Conservation (phyloP, 2,888 invertebrate species). For the Aleiodes alternator region DNA sequence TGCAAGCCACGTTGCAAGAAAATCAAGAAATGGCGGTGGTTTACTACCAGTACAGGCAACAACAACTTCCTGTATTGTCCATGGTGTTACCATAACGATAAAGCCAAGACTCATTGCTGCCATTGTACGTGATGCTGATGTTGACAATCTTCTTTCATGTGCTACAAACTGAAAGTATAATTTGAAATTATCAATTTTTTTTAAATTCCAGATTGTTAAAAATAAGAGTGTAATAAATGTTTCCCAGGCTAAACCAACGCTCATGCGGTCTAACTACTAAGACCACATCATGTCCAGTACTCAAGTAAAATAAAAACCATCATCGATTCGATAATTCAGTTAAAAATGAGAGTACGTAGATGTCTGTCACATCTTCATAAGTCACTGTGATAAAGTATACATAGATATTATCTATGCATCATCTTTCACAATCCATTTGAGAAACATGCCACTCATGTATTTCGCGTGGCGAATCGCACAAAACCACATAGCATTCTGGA, state of each 20-base stretch:
- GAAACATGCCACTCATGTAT: too few species aligned
- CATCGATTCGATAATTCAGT: too few species aligned
- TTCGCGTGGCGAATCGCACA: too few species aligned
- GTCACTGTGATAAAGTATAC: too few species aligned
- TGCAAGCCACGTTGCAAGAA: constrained; percentile 90
- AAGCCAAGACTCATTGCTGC: constrained; percentile 94
- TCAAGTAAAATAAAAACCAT: too few species aligned
- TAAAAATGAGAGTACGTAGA: background rate
- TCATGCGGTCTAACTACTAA: too few species aligned
- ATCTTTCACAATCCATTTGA: too few species aligned
- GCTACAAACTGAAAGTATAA: constrained; percentile 76
- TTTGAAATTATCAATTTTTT: background rate
- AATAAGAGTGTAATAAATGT: too few species aligned
- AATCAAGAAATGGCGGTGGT: constrained; percentile 88
- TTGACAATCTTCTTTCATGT: constrained; percentile 84
- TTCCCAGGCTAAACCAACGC: too few species aligned
- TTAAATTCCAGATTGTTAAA: background rate
- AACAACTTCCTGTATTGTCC: constrained; percentile 93
- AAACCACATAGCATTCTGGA: too few species aligned
- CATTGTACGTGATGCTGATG: constrained; percentile 91
- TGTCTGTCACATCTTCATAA: background rate
- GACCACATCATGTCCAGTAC: too few species aligned
- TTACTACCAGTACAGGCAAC: constrained; percentile 92
- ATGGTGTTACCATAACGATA: constrained; percentile 93
- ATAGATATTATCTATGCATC: too few species aligned